Base-by-base conservation (phyloP, 2,113 vertebrate species). In the Amphiprion ocellaris region DNA sequence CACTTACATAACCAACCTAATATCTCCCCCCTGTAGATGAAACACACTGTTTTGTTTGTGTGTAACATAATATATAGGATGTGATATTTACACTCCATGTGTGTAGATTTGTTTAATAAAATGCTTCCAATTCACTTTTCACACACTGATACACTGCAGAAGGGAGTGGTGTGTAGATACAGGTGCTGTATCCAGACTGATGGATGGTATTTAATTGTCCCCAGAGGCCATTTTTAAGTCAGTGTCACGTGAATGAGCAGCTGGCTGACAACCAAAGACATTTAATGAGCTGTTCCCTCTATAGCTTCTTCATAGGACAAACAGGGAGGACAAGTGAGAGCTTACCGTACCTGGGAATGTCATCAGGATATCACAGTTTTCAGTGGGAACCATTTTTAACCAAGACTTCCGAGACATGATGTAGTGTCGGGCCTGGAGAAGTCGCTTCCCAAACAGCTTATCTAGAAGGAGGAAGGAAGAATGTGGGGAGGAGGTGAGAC, bases 321-420 rank as follows among this genome's bases (percentile, higher is more conserved):
- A 60, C 9, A 46, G 15, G 46, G 33, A 62, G 30, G 72, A 68
- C 72, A 62, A 8, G 0, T 56, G n/a, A 10, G 26, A 73, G 59
- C 24, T 71, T 26, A 69, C 53, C 0, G 12, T 92, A 99, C 98
- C 97, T 89, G 97, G 93, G 86, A 99, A 97, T 28, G 97, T 97
- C 97, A 99, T 98, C 59, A 99, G 95, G 78, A 99, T 97, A 0
- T 99, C 98, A 86, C 98, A 99, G 95, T 98, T 97, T 92, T 99
- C 97, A 0, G 98, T 98, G 83, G 97, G 97, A 90, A 99, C 97
- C 1, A 97, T 99, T 93, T 97, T 99, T 95, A 99, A 96, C 97
- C 97, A 99, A 44, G 97, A 97, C 82, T 97, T 98, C 89, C 97
- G 96, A 74, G 97, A 98, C 94, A 98, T 97, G 91, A 99, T 96